Percentiles rank a stretch among this genome's conserved stretches.
Conservation (phyloP, 2,113 vertebrate species). For the Myiagra hebetior region DNA sequence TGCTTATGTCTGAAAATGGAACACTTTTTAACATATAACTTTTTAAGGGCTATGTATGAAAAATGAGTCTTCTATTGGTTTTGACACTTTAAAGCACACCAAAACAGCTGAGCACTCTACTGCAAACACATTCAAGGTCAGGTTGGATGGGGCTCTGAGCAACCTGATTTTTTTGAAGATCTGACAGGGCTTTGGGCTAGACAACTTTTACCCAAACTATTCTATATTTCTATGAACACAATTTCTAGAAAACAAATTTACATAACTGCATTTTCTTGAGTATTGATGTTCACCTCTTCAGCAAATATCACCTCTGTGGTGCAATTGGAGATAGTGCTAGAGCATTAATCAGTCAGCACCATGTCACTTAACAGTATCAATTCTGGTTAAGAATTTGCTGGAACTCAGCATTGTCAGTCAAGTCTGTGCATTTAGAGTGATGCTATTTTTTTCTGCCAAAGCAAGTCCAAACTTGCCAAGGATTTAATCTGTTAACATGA, state of each 20-base stretch:
- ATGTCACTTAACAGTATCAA: not conserved
- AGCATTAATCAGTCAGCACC: not conserved
- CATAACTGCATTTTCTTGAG: not conserved
- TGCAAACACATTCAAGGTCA: not conserved
- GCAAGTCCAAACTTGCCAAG: conserved; percentile 25
- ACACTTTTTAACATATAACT: not conserved
- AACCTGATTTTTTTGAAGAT: not conserved
- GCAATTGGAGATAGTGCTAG: not conserved
- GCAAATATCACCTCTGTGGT: not conserved
- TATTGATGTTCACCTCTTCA: not conserved
- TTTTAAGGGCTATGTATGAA: not conserved
- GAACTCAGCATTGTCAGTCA: not conserved
- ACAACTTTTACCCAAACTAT: not conserved
- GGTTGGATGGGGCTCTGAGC: not conserved
- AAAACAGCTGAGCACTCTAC: not conserved
- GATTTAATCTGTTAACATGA: conserved; percentile 1
- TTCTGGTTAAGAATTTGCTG: not conserved
- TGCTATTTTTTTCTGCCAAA: conserved; percentile 14
- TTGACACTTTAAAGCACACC: not conserved
- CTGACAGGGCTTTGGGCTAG: not conserved
- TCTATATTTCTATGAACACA: not conserved
- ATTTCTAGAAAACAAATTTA: not conserved
- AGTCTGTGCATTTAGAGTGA: not conserved
- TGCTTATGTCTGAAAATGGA: not conserved
- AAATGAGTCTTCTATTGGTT: not conserved